Evolutionary conservation across 1,140 invertebrate genomes (phyloP), one percentile per base, ranked within the genome.

Genomic region (Eufriesea mexicana): DNA sequence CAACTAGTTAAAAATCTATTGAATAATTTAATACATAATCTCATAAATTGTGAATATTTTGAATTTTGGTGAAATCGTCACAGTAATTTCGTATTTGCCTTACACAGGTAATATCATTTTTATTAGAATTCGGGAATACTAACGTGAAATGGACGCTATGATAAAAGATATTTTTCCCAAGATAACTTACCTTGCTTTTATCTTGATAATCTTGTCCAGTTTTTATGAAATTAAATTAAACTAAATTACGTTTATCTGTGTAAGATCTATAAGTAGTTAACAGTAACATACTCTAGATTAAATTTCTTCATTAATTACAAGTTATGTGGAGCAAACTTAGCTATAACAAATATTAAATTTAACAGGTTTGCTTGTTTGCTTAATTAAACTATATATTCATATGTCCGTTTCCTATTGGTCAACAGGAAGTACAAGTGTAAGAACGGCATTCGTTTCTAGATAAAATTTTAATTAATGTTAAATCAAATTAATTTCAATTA

Each of bases 311-410:
- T 23, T 14, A 23, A 62, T 61, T 61, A 77, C 35, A 35, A 62
- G 2, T 82, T 61, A 47, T 18, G 8, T 47, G 23, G 45, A 59
- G 20, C 28, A 28, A 82, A 35, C 5, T 25, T 57, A 14, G 54
- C n/a, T 47, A 51, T 23, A 49, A 61, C 28, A 12, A 51, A 51
- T 25, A 25, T 18, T 45, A 20, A 25, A 45, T 54, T 0, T n/a
- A 45, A 62, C 49, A 51, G 75, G 66, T 83, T 78, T 83, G 81
- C 57, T 83, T 83, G 81, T 83, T 83, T 78, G 81, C 81, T 78
- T 68, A 45, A 77, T 25, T 23, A 42, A 28, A 79, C 59, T 42
- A 25, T 45, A 10, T 7, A 25, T 45, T 18, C 7, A n/a, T 23
- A 10, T n/a, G 42, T 66, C 9, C 45, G 8, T 23, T 73, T 47